Evolutionary conservation across 2,113 vertebrate species (phyloP), one percentile per base, ranked within the genome.

Genomic region (Campylomormyrus tamandua): DNA sequence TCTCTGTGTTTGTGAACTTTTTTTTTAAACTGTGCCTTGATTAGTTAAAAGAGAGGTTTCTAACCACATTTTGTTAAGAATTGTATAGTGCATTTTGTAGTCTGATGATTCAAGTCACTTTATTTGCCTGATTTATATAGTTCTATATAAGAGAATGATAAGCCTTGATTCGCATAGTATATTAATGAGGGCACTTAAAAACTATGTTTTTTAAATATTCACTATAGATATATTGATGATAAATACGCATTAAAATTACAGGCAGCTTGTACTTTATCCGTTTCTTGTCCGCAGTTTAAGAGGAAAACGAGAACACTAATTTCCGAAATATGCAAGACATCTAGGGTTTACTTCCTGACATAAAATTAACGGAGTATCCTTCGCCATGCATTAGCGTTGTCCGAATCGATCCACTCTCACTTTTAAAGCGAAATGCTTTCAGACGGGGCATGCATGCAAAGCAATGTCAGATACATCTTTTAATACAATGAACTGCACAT

Each of bases 1-100:
- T 85, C 58, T 89, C 58, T 77, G 86, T 90, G 46, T 88, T 86
- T 87, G 58, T 90, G 48, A 91, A 88, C 52, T 88, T 89, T 89
- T 35, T 74, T 89, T 83, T 35, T 17, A 89, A 90, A 89, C 88
- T 90, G 91, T 91, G 89, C 89, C 91, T 90, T 91, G 89, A 86
- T 89, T 87, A 46, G 83, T 88, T 88, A 74, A 89, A 58, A 53
- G 19, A 87, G 24, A 87, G 42, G 52, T 70, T 84, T 87, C n/a
- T 80, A 56, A 86, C 85, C 70, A 85, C 31, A 88, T 90, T 90
- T 91, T 52, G 50, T 58, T 89, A 90, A 48, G 9, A 52, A 89
- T 48, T 83, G 42, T 87, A 88, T 21, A 62, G 56, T 90, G 56
- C 56, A 49, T 84, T 89, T 88, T 90, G 42, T 90, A 90, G 35